Evolutionary conservation across 2,113 vertebrate genomes (phyloP).

Genomic region (Ia io): DNA sequence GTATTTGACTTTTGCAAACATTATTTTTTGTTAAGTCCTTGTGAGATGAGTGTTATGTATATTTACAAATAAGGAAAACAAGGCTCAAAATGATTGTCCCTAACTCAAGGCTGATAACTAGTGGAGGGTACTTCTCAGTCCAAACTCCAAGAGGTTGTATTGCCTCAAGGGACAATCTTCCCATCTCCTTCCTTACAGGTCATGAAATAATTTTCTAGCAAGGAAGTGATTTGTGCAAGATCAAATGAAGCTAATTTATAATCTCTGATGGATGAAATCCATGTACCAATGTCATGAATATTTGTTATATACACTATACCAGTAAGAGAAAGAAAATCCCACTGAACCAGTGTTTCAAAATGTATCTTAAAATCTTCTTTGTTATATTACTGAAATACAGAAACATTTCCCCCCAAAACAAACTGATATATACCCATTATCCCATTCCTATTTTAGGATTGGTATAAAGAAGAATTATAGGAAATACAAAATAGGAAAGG

Average conservation of each 20-base stretch:
- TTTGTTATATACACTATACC: too few species aligned
- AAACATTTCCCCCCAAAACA: neutral
- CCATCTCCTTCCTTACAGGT: neutral
- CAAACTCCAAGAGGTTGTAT: too few species aligned
- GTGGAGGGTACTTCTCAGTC: too few species aligned
- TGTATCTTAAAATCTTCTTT: neutral
- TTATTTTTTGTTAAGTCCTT: neutral
- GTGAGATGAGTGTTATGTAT: neutral
- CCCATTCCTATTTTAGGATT: constrained; percentile 28
- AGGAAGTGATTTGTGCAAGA: neutral
- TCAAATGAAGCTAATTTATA: neutral
- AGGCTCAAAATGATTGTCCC: neutral
- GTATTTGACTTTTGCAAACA: neutral
- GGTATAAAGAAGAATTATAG: neutral
- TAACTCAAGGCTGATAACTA: accelerated
- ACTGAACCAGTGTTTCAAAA: neutral
- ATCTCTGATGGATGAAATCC: neutral
- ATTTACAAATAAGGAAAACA: neutral
- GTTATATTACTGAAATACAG: neutral
- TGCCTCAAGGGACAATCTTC: neutral
- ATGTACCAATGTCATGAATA: accelerated
- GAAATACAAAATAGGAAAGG: constrained; percentile 24
- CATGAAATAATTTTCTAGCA: neutral
- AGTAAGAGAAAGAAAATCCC: neutral
- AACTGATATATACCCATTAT: neutral